These are phyloP conservation scores for Aulostomus chinensis DNA, from an alignment of 2,797 vertebrate genomes.

Conservation along the genomic window DNA sequence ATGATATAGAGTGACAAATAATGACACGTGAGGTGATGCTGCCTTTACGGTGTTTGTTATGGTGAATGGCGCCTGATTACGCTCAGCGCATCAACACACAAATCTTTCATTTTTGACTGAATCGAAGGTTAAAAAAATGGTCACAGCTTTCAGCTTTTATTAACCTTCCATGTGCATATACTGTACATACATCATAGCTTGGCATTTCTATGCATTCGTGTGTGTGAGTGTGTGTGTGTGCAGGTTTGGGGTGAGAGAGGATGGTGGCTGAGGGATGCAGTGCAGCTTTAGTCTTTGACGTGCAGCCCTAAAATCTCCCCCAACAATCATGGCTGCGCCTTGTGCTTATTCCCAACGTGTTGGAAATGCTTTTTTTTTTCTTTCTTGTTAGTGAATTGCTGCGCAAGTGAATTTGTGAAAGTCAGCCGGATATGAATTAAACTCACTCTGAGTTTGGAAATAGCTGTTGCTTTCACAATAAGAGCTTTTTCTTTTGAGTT, in stretches of 20 bases:
- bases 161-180: conserved; percentile 35
- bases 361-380: neutral
- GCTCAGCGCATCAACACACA: too few species aligned
- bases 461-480: conserved; percentile 33
- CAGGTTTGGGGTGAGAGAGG: conserved; percentile 66
- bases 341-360: conserved; percentile 2
- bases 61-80: too few species aligned
- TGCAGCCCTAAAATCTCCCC: conserved; percentile 22
- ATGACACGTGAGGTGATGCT: too few species aligned
- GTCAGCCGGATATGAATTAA: conserved; percentile 14
- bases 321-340: conserved; percentile 24
- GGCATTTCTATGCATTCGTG: neutral
- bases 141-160: too few species aligned
- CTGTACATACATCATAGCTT: conserved; percentile 13
- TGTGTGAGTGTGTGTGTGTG: conserved; percentile 46
- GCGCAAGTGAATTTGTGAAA: conserved; percentile 15
- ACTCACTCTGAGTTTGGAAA: conserved; percentile 11
- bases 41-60: too few species aligned
- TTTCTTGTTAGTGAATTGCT: conserved; percentile 1
- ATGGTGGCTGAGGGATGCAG: conserved; percentile 34
- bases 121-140: too few species aligned
- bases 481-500: conserved; percentile 16
- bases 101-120: too few species aligned
- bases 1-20: too few species aligned
- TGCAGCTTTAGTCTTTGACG: conserved; percentile 14